Percentiles rank a stretch among this genome's conserved stretches.
phyloP scores from a whole-genome alignment of 1,140 invertebrate species.

The Coenobita brevimanus region DNA sequence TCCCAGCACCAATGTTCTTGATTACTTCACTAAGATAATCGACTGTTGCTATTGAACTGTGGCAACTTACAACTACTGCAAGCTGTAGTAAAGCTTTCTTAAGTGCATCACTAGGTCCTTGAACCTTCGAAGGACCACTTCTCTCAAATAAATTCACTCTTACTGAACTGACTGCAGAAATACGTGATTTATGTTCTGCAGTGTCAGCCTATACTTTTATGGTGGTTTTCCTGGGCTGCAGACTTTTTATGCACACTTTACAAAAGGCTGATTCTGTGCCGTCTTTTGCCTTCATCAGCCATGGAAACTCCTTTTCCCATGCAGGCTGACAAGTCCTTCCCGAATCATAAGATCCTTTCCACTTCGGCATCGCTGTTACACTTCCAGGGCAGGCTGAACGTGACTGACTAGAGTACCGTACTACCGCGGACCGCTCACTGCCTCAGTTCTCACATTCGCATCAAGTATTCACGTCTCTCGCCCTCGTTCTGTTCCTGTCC shows the following conservation, averaged over 20 bases:
- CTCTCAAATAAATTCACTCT: slow-evolving; percentile 25
- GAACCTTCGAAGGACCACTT: slow-evolving; percentile 22
- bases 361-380: slow-evolving; percentile 2
- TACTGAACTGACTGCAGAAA: slow-evolving; percentile 6
- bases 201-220: slow-evolving; percentile 21
- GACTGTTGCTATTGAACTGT: slow-evolving; percentile 23
- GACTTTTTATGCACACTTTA: slow-evolving; percentile 27
- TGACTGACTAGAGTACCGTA: not conserved
- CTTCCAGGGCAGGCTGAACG: not conserved
- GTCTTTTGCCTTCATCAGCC: slow-evolving; percentile 29
- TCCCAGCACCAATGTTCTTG: slow-evolving; percentile 29
- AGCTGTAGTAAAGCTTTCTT: slow-evolving; percentile 42
- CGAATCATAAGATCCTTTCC: slow-evolving; percentile 19
- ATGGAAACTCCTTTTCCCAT: slow-evolving; percentile 41
- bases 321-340: slow-evolving; percentile 7
- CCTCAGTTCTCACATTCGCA: not conserved
- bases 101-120: not conserved
- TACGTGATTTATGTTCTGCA: slow-evolving; percentile 17
- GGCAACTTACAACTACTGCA: slow-evolving; percentile 26
- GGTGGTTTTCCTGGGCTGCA: slow-evolving; percentile 29
- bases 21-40: slow-evolving; percentile 44
- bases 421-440: not conserved
- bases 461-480: not conserved
- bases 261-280: slow-evolving; percentile 12
- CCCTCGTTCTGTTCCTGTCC: too few relatives aligned